Evolutionary conservation across 2,888 invertebrate genomes (phyloP).

Genomic region (Tachina fera): DNA sequence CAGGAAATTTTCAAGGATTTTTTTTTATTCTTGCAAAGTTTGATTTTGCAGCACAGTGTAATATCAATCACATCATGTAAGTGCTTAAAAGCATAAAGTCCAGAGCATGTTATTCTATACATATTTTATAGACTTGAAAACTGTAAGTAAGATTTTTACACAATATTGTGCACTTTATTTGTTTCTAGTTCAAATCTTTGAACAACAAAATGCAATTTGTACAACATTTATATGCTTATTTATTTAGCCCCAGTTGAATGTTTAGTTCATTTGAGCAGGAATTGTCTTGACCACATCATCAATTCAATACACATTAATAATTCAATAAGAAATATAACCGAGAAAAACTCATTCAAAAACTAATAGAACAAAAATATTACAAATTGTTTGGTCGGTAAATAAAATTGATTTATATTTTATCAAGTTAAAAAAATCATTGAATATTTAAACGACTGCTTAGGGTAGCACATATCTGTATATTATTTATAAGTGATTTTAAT

Average conservation of each 20-base stretch:
- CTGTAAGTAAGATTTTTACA: neutral
- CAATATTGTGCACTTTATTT: neutral
- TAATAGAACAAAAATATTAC: neutral
- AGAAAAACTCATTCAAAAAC: neutral
- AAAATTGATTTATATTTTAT: conserved; percentile 20
- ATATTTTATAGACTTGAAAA: no score
- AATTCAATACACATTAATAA: conserved; percentile 50
- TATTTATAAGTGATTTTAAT: conserved; percentile 12
- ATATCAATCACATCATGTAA: no score
- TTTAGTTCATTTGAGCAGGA: conserved; percentile 40
- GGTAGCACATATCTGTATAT: conserved; percentile 9
- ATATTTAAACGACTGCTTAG: conserved; percentile 35
- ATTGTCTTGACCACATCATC: conserved; percentile 39
- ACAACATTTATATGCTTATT: neutral
- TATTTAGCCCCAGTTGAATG: conserved; percentile 10
- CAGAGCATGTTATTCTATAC: no score
- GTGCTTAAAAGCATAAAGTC: no score
- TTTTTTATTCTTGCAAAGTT: no score
- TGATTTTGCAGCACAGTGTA: no score
- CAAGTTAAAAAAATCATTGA: conserved; percentile 10
- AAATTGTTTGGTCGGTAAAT: conserved; percentile 18
- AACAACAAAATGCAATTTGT: conserved; percentile 1
- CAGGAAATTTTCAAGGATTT: no score
- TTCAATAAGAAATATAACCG: conserved; percentile 22
- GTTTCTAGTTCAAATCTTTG: neutral